These are phyloP conservation scores for Acanthochromis polyacanthus DNA, from an alignment of 2,113 vertebrate species.

Conservation along the genomic window DNA sequence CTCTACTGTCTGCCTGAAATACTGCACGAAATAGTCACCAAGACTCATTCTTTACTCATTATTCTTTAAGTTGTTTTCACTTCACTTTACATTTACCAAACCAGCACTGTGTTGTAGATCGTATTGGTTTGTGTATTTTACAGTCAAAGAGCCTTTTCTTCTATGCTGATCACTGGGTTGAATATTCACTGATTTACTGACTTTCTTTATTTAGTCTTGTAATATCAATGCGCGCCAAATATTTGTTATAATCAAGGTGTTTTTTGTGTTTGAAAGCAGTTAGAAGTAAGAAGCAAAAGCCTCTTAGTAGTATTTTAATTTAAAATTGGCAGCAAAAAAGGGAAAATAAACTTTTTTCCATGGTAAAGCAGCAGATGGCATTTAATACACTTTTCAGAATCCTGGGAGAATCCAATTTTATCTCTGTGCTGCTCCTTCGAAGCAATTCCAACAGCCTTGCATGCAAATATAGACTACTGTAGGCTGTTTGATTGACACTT, in stretches of 20 bases:
- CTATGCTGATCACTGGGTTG: background rate
- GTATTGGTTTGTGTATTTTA: too few species aligned
- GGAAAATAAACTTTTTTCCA: background rate
- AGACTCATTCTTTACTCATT: constrained; percentile 28
- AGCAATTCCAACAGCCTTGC: background rate
- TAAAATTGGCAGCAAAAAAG: background rate
- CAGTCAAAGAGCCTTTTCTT: background rate
- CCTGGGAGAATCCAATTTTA: constrained; percentile 10
- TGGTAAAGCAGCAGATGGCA: constrained; percentile 13
- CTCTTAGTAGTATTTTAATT: constrained; percentile 2
- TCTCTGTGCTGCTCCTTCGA: background rate
- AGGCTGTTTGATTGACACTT: constrained; percentile 20
- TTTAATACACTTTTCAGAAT: constrained; percentile 20
- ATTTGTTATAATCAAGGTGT: too few species aligned
- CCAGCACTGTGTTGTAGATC: background rate
- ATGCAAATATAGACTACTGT: constrained; percentile 13
- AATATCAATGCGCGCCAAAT: too few species aligned
- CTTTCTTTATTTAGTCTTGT: too few species aligned
- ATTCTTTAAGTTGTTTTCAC: constrained; percentile 14
- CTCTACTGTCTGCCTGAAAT: constrained; percentile 35
- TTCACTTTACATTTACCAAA: constrained; percentile 1
- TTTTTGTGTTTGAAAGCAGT: too few species aligned
- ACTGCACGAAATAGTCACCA: constrained; percentile 16
- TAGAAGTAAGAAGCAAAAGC: background rate
- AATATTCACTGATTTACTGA: too few species aligned